Evolutionary conservation across 2,113 vertebrate genomes (phyloP).

Genomic region (Prinia subflava): DNA sequence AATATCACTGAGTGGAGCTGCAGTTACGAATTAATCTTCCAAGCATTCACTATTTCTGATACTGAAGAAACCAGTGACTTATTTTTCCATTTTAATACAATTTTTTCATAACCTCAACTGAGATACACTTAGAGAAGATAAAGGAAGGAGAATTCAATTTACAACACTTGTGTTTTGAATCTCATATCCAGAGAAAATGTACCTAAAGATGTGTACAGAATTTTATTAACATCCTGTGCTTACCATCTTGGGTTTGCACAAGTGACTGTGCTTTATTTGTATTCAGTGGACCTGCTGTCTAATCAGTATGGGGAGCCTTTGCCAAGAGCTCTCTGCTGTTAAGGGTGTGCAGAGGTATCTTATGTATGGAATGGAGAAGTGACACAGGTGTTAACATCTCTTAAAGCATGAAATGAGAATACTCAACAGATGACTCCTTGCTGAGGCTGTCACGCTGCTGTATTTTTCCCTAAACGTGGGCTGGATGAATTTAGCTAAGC

Average conservation of each 20-base stretch:
- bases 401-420: neutral
- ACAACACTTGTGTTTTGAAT: neutral
- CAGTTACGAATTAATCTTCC: neutral
- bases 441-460: neutral
- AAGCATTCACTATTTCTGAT: neutral
- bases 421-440: neutral
- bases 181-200: neutral
- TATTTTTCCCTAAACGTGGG: neutral
- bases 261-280: neutral
- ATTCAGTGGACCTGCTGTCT: neutral
- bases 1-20: neutral
- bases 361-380: neutral
- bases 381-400: neutral
- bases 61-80: neutral
- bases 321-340: neutral
- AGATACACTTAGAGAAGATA: neutral
- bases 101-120: neutral
- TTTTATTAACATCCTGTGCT: neutral
- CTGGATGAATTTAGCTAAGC: neutral
- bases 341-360: neutral
- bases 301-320: neutral
- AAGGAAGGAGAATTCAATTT: neutral
- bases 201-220: neutral
- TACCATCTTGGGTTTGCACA: neutral
- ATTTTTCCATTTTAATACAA: neutral